Evolutionary conservation across 1,140 invertebrate genomes (phyloP), one percentile per base, ranked within the genome.

Genomic region (Leptinotarsa undecemlineata): DNA sequence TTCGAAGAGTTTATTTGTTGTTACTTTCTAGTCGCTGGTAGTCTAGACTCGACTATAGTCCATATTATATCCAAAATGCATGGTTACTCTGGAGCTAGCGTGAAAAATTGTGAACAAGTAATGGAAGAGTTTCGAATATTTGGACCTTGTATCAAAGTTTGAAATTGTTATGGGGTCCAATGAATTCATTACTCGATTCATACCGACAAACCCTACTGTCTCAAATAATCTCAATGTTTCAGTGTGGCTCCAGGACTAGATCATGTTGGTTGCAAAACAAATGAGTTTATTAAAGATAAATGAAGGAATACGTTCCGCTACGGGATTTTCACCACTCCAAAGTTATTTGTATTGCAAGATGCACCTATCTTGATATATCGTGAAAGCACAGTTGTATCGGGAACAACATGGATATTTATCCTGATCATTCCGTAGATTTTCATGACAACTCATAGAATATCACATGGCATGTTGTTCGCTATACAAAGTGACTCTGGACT

Each of bases 21-120:
- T 77, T 77, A 77, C 68, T 64, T 71, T 77, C 76, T 77, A 77
- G 72, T 70, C 72, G 72, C 76, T 68, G 72, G 72, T 77, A 77
- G 76, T 71, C 68, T 77, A 77, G 74, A 76, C 63, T 71, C 69
- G 69, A 48, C 60, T 71, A 69, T 42, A 57, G 51, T 57, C 51
- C 51, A 57, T 57, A 51, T 60, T 71, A 60, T 71, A 51, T 71
- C 64, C 64, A 64, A 20, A 21, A 20, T 17, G 60, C 20, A 19
- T 21, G 60, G n/a, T 21, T 15, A 19, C 21, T 6, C 20, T 63
- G 19, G 23, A 19, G 33, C 8, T 42, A 42, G 33, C 33, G 33
- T 11, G 33, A 11, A 42, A 11, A 42, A 42, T 42, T 11, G 33
- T 42, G 0, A 42, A 42, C 6, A 42, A 42, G 33, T 42, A 5